Conservation (phyloP, 1,140 invertebrate species). For the Pseudomyrmex dendroicus region DNA sequence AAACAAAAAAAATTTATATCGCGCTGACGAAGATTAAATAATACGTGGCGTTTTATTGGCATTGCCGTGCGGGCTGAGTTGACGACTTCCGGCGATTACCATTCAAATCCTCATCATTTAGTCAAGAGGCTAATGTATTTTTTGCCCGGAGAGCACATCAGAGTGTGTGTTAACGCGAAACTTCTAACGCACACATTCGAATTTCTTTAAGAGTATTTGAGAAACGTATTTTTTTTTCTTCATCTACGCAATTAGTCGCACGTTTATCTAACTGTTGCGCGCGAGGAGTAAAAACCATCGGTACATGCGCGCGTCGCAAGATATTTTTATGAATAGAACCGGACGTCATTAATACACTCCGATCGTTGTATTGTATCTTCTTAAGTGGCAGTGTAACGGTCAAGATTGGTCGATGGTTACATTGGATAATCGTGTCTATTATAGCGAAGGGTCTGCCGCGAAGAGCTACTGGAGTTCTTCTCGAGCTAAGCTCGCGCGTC, state of each 20-base stretch:
- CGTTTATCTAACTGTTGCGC: no score
- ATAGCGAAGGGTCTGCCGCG: slow-evolving; percentile 49
- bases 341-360: no score
- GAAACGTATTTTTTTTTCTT: no score
- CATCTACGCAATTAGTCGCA: no score
- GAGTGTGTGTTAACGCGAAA: neutral
- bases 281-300: no score
- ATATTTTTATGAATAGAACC: no score
- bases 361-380: neutral
- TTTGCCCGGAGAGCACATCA: slow-evolving; percentile 18
- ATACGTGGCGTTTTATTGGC: neutral
- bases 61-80: neutral
- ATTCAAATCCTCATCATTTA: slow-evolving; percentile 19
- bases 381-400: slow-evolving; percentile 33
- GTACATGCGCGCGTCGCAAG: no score
- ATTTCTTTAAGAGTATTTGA: no score
- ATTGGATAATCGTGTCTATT: slow-evolving; percentile 78
- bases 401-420: slow-evolving; percentile 70
- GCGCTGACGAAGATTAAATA: slow-evolving; percentile 17
- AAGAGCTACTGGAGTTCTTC: no score
- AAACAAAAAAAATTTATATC: neutral
- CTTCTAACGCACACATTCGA: no score
- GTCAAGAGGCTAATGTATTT: slow-evolving; percentile 12
- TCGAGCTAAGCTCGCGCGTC: neutral
- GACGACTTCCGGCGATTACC: neutral